phyloP scores from a whole-genome alignment of 2,797 vertebrate species.

The Australoheros facetus region DNA sequence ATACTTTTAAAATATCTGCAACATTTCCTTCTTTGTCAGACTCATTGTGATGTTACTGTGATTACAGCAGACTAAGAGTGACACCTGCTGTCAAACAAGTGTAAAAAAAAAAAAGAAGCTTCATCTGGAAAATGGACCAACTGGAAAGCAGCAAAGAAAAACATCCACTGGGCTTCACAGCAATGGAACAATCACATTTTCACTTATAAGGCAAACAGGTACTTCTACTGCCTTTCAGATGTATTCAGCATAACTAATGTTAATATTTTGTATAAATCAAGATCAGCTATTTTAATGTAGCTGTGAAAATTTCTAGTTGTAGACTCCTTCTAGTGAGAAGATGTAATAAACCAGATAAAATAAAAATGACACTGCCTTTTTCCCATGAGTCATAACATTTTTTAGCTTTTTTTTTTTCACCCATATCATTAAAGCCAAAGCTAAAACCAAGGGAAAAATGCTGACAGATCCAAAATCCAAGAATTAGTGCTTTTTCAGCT shows the following conservation, averaged over 20 bases:
- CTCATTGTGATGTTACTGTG: neutral
- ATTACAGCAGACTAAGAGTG: constrained; percentile 38
- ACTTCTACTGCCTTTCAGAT: neutral
- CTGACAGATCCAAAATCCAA: neutral
- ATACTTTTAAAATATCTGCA: neutral
- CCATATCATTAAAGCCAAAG: accelerated
- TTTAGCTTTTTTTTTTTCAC: neutral
- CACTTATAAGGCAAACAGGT: neutral
- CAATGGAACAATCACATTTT: neutral
- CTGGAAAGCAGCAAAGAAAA: neutral
- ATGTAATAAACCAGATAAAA: neutral
- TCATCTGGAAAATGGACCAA: neutral
- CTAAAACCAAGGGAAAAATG: neutral
- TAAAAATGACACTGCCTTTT: neutral
- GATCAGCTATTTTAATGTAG: neutral
- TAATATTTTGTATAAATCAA: neutral
- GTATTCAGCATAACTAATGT: neutral
- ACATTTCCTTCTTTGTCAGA: neutral
- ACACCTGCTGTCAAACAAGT: constrained; percentile 64
- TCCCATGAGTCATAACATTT: neutral
- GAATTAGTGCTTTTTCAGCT: neutral
- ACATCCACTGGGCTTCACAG: neutral
- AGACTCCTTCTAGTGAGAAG: neutral
- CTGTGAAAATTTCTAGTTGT: neutral
- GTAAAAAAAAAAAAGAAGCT: constrained; percentile 11